Evolutionary conservation across 2,888 invertebrate species (phyloP).

Genomic region (Celastrina argiolus): DNA sequence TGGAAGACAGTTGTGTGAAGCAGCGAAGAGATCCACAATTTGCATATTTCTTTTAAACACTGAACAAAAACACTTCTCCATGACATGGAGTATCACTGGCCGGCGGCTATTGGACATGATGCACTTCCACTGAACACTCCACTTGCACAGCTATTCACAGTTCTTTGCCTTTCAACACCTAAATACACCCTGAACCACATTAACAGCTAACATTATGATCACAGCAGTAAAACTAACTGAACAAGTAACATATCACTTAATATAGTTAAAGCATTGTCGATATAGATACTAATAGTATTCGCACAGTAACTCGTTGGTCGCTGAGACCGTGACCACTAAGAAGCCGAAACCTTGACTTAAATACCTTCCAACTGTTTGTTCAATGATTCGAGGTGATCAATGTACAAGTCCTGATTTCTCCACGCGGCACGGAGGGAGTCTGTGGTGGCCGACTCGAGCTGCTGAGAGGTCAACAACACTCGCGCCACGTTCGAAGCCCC

Average conservation of each 20-base stretch:
- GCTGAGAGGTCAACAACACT: constrained; percentile 80
- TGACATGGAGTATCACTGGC: constrained; percentile 46
- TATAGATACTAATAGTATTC: constrained; percentile 63
- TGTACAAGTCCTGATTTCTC: constrained; percentile 86
- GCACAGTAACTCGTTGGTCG: constrained; percentile 53
- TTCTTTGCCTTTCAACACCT: constrained; percentile 61
- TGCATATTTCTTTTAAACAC: constrained; percentile 42
- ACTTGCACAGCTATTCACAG: constrained; percentile 59
- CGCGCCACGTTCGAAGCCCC: constrained; percentile 75
- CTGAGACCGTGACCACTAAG: constrained; percentile 67
- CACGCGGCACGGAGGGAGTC: constrained; percentile 83
- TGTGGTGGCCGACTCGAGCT: constrained; percentile 80
- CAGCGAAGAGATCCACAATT: constrained; percentile 39
- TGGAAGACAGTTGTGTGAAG: constrained; percentile 43
- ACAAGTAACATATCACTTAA: constrained; percentile 62
- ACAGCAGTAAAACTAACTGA: constrained; percentile 63
- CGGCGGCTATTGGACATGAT: constrained; percentile 34
- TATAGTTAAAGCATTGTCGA: constrained; percentile 78
- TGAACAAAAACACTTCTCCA: constrained; percentile 53
- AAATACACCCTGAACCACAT: constrained; percentile 70
- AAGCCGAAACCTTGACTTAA: constrained; percentile 73
- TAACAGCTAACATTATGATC: constrained; percentile 56
- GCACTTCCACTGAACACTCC: constrained; percentile 62
- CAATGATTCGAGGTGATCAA: constrained; percentile 85
- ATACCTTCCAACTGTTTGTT: constrained; percentile 88